These are phyloP conservation scores for Romanogobio albipinnatus DNA, from an alignment of 2,113 vertebrate genomes.

Conservation along the genomic window DNA sequence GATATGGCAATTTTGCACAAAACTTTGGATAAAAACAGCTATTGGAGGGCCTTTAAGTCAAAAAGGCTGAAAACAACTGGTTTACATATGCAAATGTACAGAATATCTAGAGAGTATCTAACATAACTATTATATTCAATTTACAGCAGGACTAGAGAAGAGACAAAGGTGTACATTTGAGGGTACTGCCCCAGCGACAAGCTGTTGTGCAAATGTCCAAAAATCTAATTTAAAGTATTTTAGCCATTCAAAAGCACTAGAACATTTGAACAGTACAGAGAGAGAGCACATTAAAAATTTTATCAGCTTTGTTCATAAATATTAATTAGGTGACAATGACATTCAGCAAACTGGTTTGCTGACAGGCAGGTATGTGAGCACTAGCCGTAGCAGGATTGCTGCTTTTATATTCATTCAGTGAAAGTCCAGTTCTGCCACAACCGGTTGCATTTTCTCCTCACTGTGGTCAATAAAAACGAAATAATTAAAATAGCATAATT, in stretches of 20 bases:
- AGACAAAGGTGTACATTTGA: not conserved
- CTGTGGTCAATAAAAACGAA: not conserved
- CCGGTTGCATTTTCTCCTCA: not conserved
- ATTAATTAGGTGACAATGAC: constrained; percentile 20
- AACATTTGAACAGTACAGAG: not conserved
- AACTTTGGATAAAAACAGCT: no score
- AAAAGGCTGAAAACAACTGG: not conserved
- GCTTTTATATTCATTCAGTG: not conserved
- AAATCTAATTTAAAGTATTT: not conserved
- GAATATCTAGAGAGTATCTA: not conserved
- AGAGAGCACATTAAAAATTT: not conserved
- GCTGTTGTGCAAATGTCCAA: not conserved
- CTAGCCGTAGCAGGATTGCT: not conserved
- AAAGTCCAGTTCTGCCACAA: not conserved
- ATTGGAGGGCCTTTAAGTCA: not conserved
- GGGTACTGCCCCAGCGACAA: not conserved
- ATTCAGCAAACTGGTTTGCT: constrained; percentile 15
- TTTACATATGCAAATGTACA: not conserved
- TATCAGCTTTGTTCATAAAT: constrained; percentile 20
- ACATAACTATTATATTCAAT: not conserved
- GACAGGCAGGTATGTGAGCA: constrained; percentile 8
- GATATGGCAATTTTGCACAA: no score
- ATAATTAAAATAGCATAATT: not conserved
- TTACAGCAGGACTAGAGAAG: not conserved
- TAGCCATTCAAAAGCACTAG: not conserved